Evolutionary conservation across 2,888 invertebrate genomes (phyloP), one percentile per base, ranked within the genome.

Genomic region (Latrodectus elegans): DNA sequence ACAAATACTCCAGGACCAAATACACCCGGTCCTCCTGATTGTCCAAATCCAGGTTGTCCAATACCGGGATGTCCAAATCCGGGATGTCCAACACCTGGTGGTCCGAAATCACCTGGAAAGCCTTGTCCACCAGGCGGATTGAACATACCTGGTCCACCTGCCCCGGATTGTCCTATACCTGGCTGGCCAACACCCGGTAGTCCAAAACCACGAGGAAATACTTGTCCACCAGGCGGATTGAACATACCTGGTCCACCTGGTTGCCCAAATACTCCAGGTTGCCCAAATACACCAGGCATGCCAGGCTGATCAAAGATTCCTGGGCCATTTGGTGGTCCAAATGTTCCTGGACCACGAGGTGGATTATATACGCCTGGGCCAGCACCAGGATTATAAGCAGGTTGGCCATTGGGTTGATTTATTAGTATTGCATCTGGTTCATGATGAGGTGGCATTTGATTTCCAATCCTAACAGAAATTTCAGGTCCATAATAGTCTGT

Each of bases 371-470:
- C 79, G 11, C 64, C 64, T 11, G 60, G 38, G 3, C 38, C 38
- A 38, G 38, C 38, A 15, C 60, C 60, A 15, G 60, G 60, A 15
- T 60, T 12, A 11, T 12, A 12, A 11, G 26, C 52, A 14, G 72
- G 72, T 10, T 49, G 52, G 51, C 15, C 15, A n/a, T n/a, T 15
- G 6, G 53, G 68, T 22, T 12, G 51, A n/a, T 80, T 86, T 10
- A 86, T 81, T 4, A 86, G 53, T 15, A 86, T 53, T 11, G 86
- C 86, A 55, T 86, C 86, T 14, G 86, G 86, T 71, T 86, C 86
- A 38, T 80, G 75, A n/a, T 86, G 86, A 8, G 86, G 86, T 8
- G 86, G 86, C 72, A 70, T 86, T 52, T 86, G 86, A 14, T 68
- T 76, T 71, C 80, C 86, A 2, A 86, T 53, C 38, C 75, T 75